Conservation (phyloP, 2,888 invertebrate genomes). For the Apamea sordens region DNA sequence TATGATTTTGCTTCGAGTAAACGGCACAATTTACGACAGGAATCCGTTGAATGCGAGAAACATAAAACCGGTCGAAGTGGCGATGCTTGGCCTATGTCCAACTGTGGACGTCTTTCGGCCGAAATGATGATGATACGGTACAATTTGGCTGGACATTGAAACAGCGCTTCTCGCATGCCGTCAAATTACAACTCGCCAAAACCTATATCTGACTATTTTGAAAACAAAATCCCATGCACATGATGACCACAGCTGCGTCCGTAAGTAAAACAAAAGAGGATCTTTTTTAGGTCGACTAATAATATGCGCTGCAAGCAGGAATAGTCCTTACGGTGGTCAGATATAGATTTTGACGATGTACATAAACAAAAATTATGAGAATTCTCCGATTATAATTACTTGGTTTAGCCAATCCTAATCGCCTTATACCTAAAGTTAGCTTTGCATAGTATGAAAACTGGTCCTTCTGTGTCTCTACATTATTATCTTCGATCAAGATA, state of each 20-base stretch:
- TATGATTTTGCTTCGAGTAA: neutral
- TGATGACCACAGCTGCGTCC: too few species aligned
- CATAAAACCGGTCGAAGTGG: neutral
- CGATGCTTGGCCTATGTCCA: neutral
- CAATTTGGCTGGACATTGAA: neutral
- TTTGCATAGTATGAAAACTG: neutral
- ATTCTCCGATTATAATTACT: neutral
- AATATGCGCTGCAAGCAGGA: too few species aligned
- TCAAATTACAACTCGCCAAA: too few species aligned
- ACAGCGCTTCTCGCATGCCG: neutral
- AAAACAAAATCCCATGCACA: too few species aligned
- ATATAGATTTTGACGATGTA: neutral
- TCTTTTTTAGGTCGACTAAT: too few species aligned
- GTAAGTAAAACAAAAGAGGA: too few species aligned
- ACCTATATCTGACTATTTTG: too few species aligned
- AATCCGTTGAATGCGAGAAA: neutral
- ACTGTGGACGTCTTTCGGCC: neutral
- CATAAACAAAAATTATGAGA: neutral
- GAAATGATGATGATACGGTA: neutral
- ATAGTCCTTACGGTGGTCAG: too few species aligned
- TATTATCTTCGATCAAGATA: neutral
- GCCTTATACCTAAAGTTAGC: too few species aligned
- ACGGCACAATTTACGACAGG: neutral
- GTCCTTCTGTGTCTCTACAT: slow-evolving; percentile 27
- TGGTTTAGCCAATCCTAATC: neutral